Percentiles rank a stretch among this genome's conserved stretches.
These are phyloP conservation scores for Avahi laniger DNA, from an alignment of 2,797 vertebrate species.

Conservation along the genomic window DNA sequence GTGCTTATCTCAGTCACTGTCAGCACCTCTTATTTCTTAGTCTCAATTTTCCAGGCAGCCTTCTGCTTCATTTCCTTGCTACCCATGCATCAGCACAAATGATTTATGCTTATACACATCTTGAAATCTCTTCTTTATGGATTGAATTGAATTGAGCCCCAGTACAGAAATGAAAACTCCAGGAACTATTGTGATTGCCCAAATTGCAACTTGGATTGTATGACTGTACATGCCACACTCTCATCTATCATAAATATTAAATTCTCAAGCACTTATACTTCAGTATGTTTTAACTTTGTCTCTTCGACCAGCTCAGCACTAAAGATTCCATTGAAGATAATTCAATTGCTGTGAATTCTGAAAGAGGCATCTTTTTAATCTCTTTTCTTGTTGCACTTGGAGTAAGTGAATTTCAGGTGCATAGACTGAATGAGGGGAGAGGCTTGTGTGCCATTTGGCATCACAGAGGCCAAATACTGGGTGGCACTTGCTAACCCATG, in stretches of 20 bases:
- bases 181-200: conserved; percentile 83
- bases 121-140: conserved; percentile 79
- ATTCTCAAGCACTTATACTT: conserved; percentile 81
- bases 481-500: conserved; percentile 40
- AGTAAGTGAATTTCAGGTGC: conserved; percentile 44
- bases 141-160: conserved; percentile 80
- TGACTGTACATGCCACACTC: conserved; percentile 79
- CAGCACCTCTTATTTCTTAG: background rate
- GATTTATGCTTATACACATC: conserved; percentile 76
- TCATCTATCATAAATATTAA: conserved; percentile 86
- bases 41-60: conserved; percentile 61
- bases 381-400: background rate
- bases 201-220: conserved; percentile 82
- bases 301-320: conserved; percentile 78
- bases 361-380: conserved; percentile 55
- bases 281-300: conserved; percentile 81
- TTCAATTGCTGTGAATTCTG: conserved; percentile 80
- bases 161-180: conserved; percentile 84
- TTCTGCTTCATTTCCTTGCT: conserved; percentile 71
- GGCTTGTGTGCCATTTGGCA: background rate
- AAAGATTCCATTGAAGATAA: conserved; percentile 81
- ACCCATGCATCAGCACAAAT: conserved; percentile 72
- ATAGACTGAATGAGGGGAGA: background rate
- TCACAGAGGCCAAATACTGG: background rate
- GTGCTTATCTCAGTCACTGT: conserved; percentile 54